Conservation (phyloP, 1,140 invertebrate species). For the Eriosoma lanigerum region DNA sequence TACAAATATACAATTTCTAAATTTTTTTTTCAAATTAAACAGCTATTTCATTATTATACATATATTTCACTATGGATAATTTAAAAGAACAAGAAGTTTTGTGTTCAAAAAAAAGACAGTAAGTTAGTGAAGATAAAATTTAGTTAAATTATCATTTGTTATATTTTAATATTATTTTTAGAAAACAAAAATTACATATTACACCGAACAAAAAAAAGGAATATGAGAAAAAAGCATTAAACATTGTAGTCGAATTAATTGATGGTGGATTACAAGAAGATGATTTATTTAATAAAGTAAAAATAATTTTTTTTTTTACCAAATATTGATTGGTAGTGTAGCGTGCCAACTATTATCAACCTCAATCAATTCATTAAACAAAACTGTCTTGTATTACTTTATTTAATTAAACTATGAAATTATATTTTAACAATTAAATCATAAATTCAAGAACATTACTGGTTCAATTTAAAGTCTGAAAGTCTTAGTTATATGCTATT, state of each 20-base stretch:
- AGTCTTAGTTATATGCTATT: too few species aligned
- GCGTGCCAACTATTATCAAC: too few species aligned
- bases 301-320: too few species aligned
- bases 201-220: conserved; percentile 23
- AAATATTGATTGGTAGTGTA: background rate
- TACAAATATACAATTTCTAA: too few species aligned
- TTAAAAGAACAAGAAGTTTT: background rate
- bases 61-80: conserved; percentile 13
- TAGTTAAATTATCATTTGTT: background rate
- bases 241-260: conserved; percentile 20
- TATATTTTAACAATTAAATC: too few species aligned
- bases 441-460: too few species aligned
- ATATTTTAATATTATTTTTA: background rate
- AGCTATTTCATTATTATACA: too few species aligned
- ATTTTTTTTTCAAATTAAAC: too few species aligned
- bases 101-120: background rate
- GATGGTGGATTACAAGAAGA: conserved; percentile 31
- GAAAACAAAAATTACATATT: background rate
- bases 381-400: too few species aligned
- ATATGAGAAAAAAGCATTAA: conserved; percentile 35
- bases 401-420: too few species aligned
- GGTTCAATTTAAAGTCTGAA: too few species aligned
- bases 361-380: too few species aligned
- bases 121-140: background rate
- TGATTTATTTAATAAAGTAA: conserved; percentile 26